phyloP scores from a whole-genome alignment of 2,113 vertebrate species.

The Megaceryle torquata region DNA sequence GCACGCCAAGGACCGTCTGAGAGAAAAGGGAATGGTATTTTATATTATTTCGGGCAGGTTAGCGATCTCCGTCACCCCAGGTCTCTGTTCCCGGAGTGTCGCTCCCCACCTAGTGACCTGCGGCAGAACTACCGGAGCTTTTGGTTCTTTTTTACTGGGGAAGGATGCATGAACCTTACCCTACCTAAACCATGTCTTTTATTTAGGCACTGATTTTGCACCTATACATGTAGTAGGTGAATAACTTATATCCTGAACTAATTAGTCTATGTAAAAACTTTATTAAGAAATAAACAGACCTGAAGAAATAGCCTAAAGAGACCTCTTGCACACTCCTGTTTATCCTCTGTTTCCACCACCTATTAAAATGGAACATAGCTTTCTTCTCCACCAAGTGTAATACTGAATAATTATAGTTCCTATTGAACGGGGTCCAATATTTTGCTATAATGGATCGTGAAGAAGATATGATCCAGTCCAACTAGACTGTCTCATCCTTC shows the following conservation, averaged over 20 bases:
- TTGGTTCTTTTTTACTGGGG: neutral
- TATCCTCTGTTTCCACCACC: neutral
- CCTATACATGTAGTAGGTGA: neutral
- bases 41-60: accelerated
- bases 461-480: neutral
- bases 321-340: neutral
- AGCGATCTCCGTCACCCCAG: accelerated
- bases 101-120: neutral
- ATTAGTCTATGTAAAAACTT: neutral
- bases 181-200: neutral
- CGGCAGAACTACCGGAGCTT: neutral
- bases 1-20: accelerated
- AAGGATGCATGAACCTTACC: accelerated
- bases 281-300: neutral
- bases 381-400: neutral
- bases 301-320: neutral
- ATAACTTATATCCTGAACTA: neutral
- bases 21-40: neutral
- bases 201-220: neutral
- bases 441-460: neutral
- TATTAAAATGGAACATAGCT: neutral
- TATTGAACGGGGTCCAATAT: neutral
- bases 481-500: neutral
- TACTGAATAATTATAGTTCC: neutral
- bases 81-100: neutral